A percentile compares a stretch with the other conserved stretches of the same genome.
Evolutionary conservation across 2,888 invertebrate genomes (phyloP).

Genomic region (Parnassius apollo): DNA sequence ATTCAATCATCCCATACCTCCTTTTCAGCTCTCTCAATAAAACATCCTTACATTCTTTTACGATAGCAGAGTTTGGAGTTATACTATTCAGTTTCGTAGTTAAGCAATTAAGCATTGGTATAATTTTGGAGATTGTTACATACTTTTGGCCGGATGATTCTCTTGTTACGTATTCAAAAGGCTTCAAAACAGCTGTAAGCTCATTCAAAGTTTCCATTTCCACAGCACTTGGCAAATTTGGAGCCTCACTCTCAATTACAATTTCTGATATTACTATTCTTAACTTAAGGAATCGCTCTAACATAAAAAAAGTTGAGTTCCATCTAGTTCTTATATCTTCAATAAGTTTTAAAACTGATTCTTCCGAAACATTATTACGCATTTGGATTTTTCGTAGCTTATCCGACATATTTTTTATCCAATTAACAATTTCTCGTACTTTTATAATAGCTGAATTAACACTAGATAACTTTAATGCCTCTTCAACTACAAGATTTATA

Average conservation of each 20-base stretch:
- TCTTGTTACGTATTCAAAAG: slow-evolving; percentile 34
- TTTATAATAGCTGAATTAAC: no score
- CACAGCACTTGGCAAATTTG: slow-evolving; percentile 33
- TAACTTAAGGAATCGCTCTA: slow-evolving; percentile 30
- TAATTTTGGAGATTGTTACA: slow-evolving; percentile 39
- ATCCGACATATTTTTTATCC: no score
- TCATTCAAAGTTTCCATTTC: slow-evolving; percentile 29
- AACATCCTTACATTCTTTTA: no score
- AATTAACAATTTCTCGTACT: no score
- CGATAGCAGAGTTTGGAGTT: slow-evolving; percentile 35
- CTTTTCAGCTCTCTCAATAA: no score
- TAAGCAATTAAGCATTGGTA: slow-evolving; percentile 41
- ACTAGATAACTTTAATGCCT: slow-evolving; percentile 31
- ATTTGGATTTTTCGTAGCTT: slow-evolving; percentile 28
- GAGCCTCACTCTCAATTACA: slow-evolving; percentile 36
- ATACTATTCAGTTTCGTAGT: slow-evolving; percentile 38
- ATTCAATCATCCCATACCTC: no score
- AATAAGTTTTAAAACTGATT: slow-evolving; percentile 25
- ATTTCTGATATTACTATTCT: slow-evolving; percentile 34
- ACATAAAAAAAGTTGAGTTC: slow-evolving; percentile 36
- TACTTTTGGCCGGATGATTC: slow-evolving; percentile 39
- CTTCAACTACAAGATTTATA: slow-evolving; percentile 28
- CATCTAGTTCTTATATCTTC: slow-evolving; percentile 33
- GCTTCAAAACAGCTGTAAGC: slow-evolving; percentile 34
- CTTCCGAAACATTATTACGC: slow-evolving; percentile 22